These are phyloP conservation scores for Lysiphlebus fabarum DNA, from an alignment of 1,140 invertebrate species.

Conservation along the genomic window DNA sequence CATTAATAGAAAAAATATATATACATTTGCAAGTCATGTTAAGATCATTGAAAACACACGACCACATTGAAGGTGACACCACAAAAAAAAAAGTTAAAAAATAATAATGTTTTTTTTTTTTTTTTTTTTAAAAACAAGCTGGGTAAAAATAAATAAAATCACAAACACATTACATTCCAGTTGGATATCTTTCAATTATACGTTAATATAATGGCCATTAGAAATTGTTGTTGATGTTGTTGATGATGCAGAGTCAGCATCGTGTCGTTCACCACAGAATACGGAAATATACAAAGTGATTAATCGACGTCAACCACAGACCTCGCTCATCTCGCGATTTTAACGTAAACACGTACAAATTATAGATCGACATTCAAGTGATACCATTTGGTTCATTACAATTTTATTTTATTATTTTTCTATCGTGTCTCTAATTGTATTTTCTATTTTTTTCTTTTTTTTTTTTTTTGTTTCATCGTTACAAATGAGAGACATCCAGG, in stretches of 20 bases:
- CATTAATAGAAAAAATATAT: constrained; percentile 20
- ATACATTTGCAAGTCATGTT: constrained; percentile 41
- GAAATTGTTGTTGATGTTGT: constrained; percentile 31
- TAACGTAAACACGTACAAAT: too few species aligned
- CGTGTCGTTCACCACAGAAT: constrained; percentile 16
- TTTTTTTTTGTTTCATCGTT: too few species aligned
- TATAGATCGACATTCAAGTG: too few species aligned
- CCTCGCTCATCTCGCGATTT: background rate
- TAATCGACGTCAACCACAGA: constrained; percentile 14
- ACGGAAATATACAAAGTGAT: background rate
- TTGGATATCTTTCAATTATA: constrained; percentile 53
- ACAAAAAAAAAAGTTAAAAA: constrained; percentile 2
- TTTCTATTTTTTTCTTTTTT: too few species aligned
- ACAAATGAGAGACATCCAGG: too few species aligned
- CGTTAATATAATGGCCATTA: constrained; percentile 12
- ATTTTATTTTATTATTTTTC: too few species aligned
- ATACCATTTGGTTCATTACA: too few species aligned
- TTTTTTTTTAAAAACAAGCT: background rate
- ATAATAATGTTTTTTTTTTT: background rate
- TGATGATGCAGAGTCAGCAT: background rate
- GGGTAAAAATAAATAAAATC: constrained; percentile 9
- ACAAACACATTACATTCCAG: constrained; percentile 5
- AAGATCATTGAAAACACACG: constrained; percentile 43
- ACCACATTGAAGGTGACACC: constrained; percentile 2
- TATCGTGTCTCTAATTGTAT: too few species aligned